Base-by-base conservation (phyloP, 2,797 vertebrate species). In the Distichodus sexfasciatus region DNA sequence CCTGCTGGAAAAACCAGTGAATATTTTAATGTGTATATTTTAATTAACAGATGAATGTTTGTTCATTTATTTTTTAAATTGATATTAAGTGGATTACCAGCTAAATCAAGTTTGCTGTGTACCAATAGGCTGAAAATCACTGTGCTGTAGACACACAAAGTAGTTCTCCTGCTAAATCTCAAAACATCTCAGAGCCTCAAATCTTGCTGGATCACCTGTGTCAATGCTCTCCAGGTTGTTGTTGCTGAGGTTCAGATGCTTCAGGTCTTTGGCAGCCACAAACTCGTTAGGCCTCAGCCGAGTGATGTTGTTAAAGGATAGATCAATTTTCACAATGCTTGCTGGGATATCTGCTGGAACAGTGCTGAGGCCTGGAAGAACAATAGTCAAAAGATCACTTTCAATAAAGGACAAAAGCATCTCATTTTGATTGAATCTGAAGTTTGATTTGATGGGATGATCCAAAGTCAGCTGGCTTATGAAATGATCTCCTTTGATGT, bases 231-330 rank as follows among this genome's bases (percentile, higher is more conserved):
- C 71, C 79, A 99, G 88, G 81, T 84, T 90, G 63, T 98, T 99
- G 84, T 91, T 91, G 80, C 94, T 97, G 51, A 99, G 90, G 84
- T 98, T 98, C 86, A 99, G 76, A 79, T 90, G 86, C 82, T 95
- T 97, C 80, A 99, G 84, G 60, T 98, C 95, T 81, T 93, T 94
- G 79, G 91, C 88, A 60, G 91, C 92, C 86, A 94, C 88, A 85
- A 98, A 98, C 43, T 93, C 91, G 80, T 93, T 96, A 73, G 93
- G 87, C 83, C 84, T 91, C 79, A 99, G 92, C 65, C 92, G 90
- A 75, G 84, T 92, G 76, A 99, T 96, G 88, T 84, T 92, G 86
- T 99, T 99, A 63, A 66, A 79, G 64, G 96, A 97, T 74, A 99
- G 83, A 84, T 99, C 95, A 78, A 98, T 92, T 87, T 93, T 96